A percentile compares a stretch with the other conserved stretches of the same genome.
phyloP scores from a whole-genome alignment of 2,888 invertebrate genomes.

The Ophion slaviceki region DNA sequence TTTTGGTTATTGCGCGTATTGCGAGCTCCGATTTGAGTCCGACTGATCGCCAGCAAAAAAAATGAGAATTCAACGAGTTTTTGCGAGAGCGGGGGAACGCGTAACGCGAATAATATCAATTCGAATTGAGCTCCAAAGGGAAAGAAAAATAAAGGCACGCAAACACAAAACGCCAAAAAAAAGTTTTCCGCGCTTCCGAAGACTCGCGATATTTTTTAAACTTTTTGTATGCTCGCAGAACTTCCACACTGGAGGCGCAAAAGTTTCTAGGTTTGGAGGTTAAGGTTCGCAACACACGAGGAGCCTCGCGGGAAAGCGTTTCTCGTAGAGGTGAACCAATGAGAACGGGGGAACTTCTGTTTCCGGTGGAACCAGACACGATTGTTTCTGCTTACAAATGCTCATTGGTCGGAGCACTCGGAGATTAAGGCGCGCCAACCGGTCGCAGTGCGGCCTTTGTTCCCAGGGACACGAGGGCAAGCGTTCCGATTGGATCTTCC shows the following conservation, averaged over 20 bases:
- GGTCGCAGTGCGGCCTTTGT: no score
- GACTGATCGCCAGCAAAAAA: no score
- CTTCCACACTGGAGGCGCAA: neutral
- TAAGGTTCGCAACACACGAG: neutral
- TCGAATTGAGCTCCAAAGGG: neutral
- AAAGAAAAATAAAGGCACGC: neutral
- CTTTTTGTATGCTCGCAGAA: no score
- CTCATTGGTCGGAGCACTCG: no score
- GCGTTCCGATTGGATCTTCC: no score
- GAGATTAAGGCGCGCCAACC: no score
- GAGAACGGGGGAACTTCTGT: neutral
- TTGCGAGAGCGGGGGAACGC: neutral
- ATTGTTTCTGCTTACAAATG: no score
- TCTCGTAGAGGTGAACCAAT: neutral
- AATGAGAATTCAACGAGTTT: neutral
- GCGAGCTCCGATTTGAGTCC: no score
- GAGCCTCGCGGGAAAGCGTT: no score
- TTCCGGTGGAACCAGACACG: no score
- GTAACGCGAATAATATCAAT: neutral
- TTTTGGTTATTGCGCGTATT: neutral
- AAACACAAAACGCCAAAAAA: neutral
- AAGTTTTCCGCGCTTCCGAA: neutral
- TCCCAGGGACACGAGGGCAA: no score
- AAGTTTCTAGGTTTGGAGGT: constrained; percentile 9
- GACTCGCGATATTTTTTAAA: neutral